Percentiles rank a stretch among this genome's conserved stretches.
phyloP scores from a whole-genome alignment of 2,888 invertebrate genomes.

The Camponotus fellah region DNA sequence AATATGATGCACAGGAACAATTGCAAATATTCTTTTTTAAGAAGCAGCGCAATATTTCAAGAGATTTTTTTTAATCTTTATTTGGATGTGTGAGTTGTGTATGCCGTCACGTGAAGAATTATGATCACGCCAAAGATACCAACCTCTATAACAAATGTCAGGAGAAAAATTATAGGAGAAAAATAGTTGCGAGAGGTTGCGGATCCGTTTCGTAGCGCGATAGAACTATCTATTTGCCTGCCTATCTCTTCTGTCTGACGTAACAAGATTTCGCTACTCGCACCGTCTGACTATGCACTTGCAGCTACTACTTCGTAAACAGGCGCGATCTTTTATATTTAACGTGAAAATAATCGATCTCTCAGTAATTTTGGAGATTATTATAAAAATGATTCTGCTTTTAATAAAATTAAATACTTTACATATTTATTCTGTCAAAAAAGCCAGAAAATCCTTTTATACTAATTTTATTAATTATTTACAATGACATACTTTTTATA shows the following conservation, averaged over 20 bases:
- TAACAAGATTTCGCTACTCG: constrained; percentile 48
- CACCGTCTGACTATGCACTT: constrained; percentile 54
- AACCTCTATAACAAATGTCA: constrained; percentile 23
- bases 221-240: constrained; percentile 41
- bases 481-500: neutral
- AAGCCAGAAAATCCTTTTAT: neutral
- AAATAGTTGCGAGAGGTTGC: constrained; percentile 37
- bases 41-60: constrained; percentile 16
- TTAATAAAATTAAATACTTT: neutral
- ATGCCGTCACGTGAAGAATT: constrained; percentile 31
- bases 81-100: constrained; percentile 2
- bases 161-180: constrained; percentile 44
- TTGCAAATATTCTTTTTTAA: constrained; percentile 17
- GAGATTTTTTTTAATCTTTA: constrained; percentile 17
- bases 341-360: constrained; percentile 35
- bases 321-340: constrained; percentile 15
- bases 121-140: constrained; percentile 30
- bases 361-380: constrained; percentile 4
- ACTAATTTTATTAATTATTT: neutral
- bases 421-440: neutral
- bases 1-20: neutral
- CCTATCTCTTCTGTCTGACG: constrained; percentile 40
- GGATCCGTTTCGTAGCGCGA: constrained; percentile 17
- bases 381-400: neutral
- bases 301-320: constrained; percentile 54